Evolutionary conservation across 37 sponge, comb jelly and placozoan genomes (phyloP).

Genomic region (Haliclona indistincta): DNA sequence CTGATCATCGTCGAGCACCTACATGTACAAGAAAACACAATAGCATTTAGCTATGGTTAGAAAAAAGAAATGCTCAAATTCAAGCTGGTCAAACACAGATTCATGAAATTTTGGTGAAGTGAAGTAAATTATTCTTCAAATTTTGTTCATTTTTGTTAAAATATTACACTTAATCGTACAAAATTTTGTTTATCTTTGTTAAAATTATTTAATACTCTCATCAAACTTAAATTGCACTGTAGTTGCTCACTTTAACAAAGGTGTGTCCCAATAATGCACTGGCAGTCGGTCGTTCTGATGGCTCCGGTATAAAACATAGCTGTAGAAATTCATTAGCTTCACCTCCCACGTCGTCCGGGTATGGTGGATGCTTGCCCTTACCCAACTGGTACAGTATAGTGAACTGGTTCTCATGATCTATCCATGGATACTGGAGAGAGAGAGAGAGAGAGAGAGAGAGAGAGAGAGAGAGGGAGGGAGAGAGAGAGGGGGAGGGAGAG

Average conservation of each 20-base stretch:
- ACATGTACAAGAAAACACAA: too few species aligned
- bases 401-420: slow-evolving; percentile 72
- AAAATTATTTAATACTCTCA: too few species aligned
- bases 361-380: slow-evolving; percentile 37
- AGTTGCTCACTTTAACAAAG: slow-evolving; percentile 85
- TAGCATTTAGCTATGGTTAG: too few species aligned
- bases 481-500: background rate
- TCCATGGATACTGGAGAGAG: slow-evolving; percentile 68
- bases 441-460: background rate
- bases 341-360: slow-evolving; percentile 38
- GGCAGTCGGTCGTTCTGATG: slow-evolving; percentile 48
- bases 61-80: too few species aligned
- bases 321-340: slow-evolving; percentile 77
- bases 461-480: background rate
- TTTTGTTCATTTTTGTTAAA: too few species aligned
- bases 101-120: too few species aligned
- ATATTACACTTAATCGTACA: too few species aligned
- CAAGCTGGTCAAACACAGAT: too few species aligned
- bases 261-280: slow-evolving; percentile 50
- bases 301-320: slow-evolving; percentile 51
- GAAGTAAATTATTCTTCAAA: too few species aligned
- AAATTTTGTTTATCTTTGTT: too few species aligned
- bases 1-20: too few species aligned
- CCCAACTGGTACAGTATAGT: slow-evolving; percentile 78
- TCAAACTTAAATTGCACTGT: too few species aligned